A percentile compares a stretch with the other conserved stretches of the same genome.
Evolutionary conservation across 2,888 invertebrate species (phyloP).

Genomic region (Epiblema foenella): DNA sequence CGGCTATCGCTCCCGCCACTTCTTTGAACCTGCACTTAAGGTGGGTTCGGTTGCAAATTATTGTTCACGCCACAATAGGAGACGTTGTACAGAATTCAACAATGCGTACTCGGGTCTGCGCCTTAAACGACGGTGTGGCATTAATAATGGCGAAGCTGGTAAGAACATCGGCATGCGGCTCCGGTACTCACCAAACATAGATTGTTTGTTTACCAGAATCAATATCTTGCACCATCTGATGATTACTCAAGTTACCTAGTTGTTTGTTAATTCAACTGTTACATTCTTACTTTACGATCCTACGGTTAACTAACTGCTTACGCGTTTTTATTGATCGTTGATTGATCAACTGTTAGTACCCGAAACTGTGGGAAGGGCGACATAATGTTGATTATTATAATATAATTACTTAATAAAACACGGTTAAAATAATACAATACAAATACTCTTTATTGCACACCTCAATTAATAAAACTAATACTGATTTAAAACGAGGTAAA

Average conservation of each 20-base stretch:
- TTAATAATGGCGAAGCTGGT: slow-evolving; percentile 46
- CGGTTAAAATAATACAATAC: too few species aligned
- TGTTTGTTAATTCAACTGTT: slow-evolving; percentile 24
- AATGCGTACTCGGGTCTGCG: slow-evolving; percentile 45
- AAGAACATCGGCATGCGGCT: slow-evolving; percentile 45
- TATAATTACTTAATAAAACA: too few species aligned
- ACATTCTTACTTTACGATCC: slow-evolving; percentile 23
- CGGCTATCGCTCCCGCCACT: slow-evolving; percentile 31
- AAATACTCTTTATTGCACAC: too few species aligned
- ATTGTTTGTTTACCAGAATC: slow-evolving; percentile 42
- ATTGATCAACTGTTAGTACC: not conserved
- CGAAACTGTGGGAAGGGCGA: too few species aligned
- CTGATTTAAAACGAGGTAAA: too few species aligned
- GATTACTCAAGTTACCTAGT: slow-evolving; percentile 25
- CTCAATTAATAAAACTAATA: too few species aligned
- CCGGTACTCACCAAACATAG: slow-evolving; percentile 38
- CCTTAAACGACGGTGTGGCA: slow-evolving; percentile 47
- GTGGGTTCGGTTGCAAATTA: slow-evolving; percentile 47
- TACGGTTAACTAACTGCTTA: slow-evolving; percentile 15
- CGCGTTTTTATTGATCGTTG: not conserved
- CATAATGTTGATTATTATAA: too few species aligned
- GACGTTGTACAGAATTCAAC: slow-evolving; percentile 47
- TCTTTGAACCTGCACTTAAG: slow-evolving; percentile 34
- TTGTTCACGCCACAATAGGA: slow-evolving; percentile 49
- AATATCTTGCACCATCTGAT: slow-evolving; percentile 40